Percentiles rank a stretch among this genome's conserved stretches.
These are phyloP conservation scores for Acheta domesticus DNA, from an alignment of 2,888 invertebrate species.

Conservation along the genomic window DNA sequence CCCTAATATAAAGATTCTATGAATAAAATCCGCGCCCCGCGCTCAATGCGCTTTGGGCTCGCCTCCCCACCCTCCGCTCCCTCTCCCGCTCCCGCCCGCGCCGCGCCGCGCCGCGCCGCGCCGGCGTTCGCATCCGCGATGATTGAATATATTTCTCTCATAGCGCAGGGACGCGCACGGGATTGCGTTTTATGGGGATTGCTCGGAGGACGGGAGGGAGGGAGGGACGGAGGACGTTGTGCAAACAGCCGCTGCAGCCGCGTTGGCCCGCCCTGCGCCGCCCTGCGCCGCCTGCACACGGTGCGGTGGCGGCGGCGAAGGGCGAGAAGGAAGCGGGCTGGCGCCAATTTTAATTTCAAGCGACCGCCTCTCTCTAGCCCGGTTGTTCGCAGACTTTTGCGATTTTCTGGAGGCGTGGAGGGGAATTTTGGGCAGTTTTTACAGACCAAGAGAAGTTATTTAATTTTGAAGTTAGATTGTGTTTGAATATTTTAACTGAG, in stretches of 20 bases:
- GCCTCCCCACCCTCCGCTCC: neutral
- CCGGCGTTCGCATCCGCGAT: conserved; percentile 25
- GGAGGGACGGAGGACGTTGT: neutral
- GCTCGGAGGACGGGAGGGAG: neutral
- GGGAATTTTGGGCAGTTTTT: too few species aligned
- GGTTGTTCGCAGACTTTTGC: too few species aligned
- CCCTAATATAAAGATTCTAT: conserved; percentile 33
- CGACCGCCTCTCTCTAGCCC: too few species aligned
- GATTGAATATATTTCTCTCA: conserved; percentile 26
- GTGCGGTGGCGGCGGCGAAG: neutral
- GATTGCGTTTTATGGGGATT: conserved; percentile 18
- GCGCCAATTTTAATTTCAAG: neutral
- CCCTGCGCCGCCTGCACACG: neutral
- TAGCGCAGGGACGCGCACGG: conserved; percentile 2
- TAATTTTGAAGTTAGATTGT: too few species aligned
- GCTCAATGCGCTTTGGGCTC: neutral
- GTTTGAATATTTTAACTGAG: too few species aligned
- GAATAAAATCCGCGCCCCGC: conserved; percentile 30
- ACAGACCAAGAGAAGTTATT: too few species aligned
- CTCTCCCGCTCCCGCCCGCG: neutral
- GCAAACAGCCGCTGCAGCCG: neutral
- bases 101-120: neutral
- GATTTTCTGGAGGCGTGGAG: too few species aligned
- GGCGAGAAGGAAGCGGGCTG: neutral
- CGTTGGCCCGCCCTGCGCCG: neutral